These are phyloP conservation scores for Synanthedon vespiformis DNA, from an alignment of 2,888 invertebrate genomes.

Conservation along the genomic window DNA sequence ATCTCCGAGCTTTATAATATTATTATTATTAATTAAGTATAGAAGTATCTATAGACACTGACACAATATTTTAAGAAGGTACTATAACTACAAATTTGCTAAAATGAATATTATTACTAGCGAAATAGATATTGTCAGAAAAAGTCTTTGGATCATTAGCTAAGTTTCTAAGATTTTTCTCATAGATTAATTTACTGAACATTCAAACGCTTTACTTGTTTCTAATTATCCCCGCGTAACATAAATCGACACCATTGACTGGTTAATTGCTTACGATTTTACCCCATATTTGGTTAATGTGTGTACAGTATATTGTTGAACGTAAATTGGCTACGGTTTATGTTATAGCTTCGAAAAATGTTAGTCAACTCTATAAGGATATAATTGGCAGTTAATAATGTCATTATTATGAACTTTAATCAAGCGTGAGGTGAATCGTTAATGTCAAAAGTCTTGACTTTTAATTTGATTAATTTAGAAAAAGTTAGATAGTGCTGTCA, in stretches of 20 bases:
- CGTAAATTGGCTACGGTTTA: slow-evolving; percentile 3
- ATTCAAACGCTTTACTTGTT: not conserved
- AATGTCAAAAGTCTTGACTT: too few relatives aligned
- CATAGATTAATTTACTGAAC: not conserved
- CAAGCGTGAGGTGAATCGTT: not conserved
- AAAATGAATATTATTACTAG: too few relatives aligned
- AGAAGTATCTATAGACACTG: too few relatives aligned
- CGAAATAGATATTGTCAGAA: too few relatives aligned
- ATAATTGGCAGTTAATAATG: slow-evolving; percentile 1
- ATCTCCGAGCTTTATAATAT: too few relatives aligned
- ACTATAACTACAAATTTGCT: too few relatives aligned
- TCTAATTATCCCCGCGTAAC: slow-evolving; percentile 2
- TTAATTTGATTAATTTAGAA: too few relatives aligned
- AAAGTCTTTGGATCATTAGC: too few relatives aligned
- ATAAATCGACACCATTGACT: slow-evolving; percentile 15
- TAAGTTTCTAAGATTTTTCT: too few relatives aligned
- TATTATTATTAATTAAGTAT: too few relatives aligned
- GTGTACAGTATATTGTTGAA: not conserved
- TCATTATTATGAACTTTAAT: not conserved
- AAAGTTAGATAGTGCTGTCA: too few relatives aligned
- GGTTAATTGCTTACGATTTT: slow-evolving; percentile 17
- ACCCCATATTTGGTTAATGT: slow-evolving; percentile 11
- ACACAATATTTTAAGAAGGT: too few relatives aligned
- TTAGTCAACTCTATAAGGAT: slow-evolving; percentile 17
- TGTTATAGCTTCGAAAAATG: slow-evolving; percentile 2